phyloP scores from a whole-genome alignment of 92 coral and sea anemone genomes.

The Palythoa grandis region DNA sequence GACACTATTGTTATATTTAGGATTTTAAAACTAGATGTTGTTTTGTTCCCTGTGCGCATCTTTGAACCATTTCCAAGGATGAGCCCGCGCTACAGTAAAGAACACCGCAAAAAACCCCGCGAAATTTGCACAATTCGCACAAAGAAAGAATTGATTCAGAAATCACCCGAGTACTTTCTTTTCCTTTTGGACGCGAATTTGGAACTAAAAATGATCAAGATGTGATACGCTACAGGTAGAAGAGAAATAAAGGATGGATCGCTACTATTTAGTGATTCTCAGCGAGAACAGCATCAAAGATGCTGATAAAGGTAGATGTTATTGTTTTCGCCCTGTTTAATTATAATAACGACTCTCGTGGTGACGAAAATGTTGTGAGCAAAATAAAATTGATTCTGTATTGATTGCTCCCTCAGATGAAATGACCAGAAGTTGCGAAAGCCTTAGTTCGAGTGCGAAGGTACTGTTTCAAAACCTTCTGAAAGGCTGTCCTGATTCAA shows the following conservation, averaged over 20 bases:
- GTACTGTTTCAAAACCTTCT: not conserved
- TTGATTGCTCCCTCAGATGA: not conserved
- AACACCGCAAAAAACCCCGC: constrained; percentile 37
- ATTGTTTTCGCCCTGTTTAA: too few species aligned
- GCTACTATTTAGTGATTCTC: constrained; percentile 14
- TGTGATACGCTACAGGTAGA: not conserved
- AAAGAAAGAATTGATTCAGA: not conserved
- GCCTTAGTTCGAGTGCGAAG: not conserved
- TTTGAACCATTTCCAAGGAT: not conserved
- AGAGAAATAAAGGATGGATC: constrained; percentile 20
- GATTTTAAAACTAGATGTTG: not conserved
- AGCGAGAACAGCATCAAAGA: not conserved
- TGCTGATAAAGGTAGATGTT: not conserved
- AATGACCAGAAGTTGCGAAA: not conserved
- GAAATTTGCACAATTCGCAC: constrained; percentile 43
- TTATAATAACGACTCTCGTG: not conserved
- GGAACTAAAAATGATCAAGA: not conserved
- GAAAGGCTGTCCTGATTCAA: not conserved
- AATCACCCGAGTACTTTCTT: not conserved
- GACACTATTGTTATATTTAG: too few species aligned
- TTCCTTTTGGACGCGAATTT: not conserved
- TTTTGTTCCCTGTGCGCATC: too few species aligned
- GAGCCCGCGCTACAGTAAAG: constrained; percentile 30
- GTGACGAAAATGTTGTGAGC: not conserved
- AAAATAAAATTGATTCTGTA: not conserved